Conservation (phyloP, 2,113 vertebrate species). For the Okapia johnstoni region DNA sequence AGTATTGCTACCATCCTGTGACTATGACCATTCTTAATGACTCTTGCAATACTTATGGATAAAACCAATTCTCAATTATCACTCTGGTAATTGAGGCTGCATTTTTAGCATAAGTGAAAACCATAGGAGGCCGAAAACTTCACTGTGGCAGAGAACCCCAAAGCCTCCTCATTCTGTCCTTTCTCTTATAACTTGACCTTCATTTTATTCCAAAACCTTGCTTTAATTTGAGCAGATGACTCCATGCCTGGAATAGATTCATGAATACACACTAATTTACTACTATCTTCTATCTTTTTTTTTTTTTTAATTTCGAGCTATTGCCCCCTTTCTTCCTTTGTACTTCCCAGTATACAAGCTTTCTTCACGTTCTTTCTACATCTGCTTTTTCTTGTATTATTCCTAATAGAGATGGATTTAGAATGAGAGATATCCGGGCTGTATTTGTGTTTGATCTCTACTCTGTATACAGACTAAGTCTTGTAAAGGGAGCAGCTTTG, state of each 20-base stretch:
- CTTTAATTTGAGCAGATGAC: neutral
- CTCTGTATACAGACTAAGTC: neutral
- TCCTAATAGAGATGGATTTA: neutral
- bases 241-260: neutral
- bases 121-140: slow-evolving; percentile 29
- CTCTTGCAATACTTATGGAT: slow-evolving; percentile 36
- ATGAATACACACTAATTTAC: neutral
- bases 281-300: neutral
- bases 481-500: neutral
- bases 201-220: slow-evolving; percentile 34
- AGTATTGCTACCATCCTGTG: slow-evolving; percentile 34
- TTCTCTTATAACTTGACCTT: slow-evolving; percentile 52
- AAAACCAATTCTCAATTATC: slow-evolving; percentile 59
- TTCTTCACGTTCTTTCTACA: neutral
- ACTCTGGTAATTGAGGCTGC: slow-evolving; percentile 55
- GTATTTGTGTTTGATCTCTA: neutral
- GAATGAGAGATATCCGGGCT: neutral
- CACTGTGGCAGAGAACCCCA: neutral
- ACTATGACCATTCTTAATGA: slow-evolving; percentile 58
- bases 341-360: neutral
- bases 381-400: neutral
- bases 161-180: neutral
- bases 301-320: neutral
- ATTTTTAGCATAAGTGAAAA: slow-evolving; percentile 59
- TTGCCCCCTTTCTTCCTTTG: neutral